Evolutionary conservation across 2,113 vertebrate species (phyloP), one percentile per base, ranked within the genome.

Genomic region (Spea bombifrons): DNA sequence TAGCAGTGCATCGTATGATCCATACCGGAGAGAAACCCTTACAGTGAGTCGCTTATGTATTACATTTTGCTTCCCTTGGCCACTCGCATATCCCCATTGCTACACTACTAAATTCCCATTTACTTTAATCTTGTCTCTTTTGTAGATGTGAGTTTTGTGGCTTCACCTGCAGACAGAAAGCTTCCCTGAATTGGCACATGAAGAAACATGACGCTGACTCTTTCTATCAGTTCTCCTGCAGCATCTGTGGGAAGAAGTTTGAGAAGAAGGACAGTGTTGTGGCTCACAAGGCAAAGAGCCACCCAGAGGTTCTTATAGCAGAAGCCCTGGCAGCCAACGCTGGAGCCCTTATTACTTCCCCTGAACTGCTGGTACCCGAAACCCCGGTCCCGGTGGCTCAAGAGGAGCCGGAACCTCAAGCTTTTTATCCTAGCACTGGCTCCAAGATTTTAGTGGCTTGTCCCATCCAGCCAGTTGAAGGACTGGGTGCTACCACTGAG

Each of bases 151-250:
- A 98, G 92, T 98, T 99, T 86, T 99, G 97, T 45, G 97, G 97
- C 44, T 99, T 99, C 85, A 99, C 96, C 7, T 99, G 97, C 85
- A 93, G 97, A 70, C 97, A 99, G 88, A 99, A 99, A 87, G 97
- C 97, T 1, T 99, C 97, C 55, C 94, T 99, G 67, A 99, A 99
- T 88, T 99, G 97, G 97, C 97, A 99, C 91, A 99, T 99, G 97
- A 99, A 98, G 91, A 99, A 99, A 77, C 97, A 99, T 0, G 97
- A 99, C 0, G 97, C 97, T 0, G 96, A 98, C 78, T 95, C 97
- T 85, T 95, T 94, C 81, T 99, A 99, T 87, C 97, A 98, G 86
- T 99, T 99, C 83, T 97, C 97, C 87, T 99, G 97, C 89, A 96
- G 95, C 84, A 97, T 99, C 84, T 99, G 97, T 3, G 95, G 96